Evolutionary conservation across 1,140 invertebrate genomes (phyloP), one percentile per base, ranked within the genome.

Genomic region (Drosophila elegans): DNA sequence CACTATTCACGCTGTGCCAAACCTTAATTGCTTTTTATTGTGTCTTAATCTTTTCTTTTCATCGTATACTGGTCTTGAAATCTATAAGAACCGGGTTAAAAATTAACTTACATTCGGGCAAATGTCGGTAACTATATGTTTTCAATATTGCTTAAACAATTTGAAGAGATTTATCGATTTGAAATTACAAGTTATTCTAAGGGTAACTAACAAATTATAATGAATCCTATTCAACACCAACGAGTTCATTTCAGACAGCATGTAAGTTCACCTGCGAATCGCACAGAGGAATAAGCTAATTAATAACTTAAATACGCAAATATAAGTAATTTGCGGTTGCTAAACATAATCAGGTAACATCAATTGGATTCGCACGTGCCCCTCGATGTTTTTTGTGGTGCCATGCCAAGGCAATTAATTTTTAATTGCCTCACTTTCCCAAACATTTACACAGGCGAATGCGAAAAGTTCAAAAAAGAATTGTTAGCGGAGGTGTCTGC

Each of bases 381-480:
- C 29, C 42, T 51, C 39, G n/a, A 55, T 51, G 53, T 36, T 27
- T 21, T 41, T 39, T 12, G 55, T n/a, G 12, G 46, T 54, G 54
- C 38, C 44, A 53, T 45, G 53, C 25, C 51, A 52, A 39, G 71
- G 62, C 79, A 88, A 88, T 88, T 88, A 88, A 74, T 27, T 68
- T 80, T 77, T 82, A 80, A 88, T 88, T 88, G 83, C 68, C 63
- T 73, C 76, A 88, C 83, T 88, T 88, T 88, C 83, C 54, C 48
- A 68, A 71, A 68, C 49, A 54, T 34, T 21, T 16, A 32, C 32
- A 44, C 32, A 36, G 32, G 34, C 7, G 36, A 61, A 27, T 29
- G 6, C 16, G 71, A 73, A 29, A 64, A 76, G 61, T 3, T 42
- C 39, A 4, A 39, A 51, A 57, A 48, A 42, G 45, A 44, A 16